Evolutionary conservation across 2,113 vertebrate species (phyloP).

Genomic region (Heterochromis multidens): DNA sequence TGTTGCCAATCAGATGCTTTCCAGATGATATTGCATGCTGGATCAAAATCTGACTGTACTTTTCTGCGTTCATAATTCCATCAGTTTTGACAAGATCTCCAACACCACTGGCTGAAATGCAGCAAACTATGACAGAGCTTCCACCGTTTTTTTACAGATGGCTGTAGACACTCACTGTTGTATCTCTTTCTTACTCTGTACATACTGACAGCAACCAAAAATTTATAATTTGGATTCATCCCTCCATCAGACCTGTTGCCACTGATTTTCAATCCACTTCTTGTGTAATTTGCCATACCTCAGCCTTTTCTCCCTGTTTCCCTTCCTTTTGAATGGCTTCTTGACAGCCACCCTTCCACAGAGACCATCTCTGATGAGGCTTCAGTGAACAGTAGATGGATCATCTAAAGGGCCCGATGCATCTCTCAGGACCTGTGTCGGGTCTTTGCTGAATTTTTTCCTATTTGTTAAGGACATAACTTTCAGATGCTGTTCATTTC

Average conservation of each 20-base stretch:
- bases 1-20: background rate
- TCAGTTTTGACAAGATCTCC: background rate
- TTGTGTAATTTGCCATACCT: background rate
- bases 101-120: background rate
- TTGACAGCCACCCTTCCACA: too few species aligned
- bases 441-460: background rate
- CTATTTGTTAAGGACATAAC: background rate
- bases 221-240: background rate
- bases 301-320: background rate
- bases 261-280: background rate
- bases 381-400: background rate
- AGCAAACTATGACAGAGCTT: background rate
- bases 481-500: background rate
- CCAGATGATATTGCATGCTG: too few species aligned
- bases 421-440: background rate
- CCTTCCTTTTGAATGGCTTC: background rate
- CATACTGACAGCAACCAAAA: background rate
- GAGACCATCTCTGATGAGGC: too few species aligned
- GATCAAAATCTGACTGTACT: background rate
- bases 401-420: background rate
- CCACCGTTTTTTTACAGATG: background rate
- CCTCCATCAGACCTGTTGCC: background rate
- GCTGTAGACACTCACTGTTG: background rate
- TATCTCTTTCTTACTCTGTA: background rate
- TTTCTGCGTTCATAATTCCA: background rate